These are phyloP conservation scores for Cottus gobio DNA, from an alignment of 2,113 vertebrate genomes.

Conservation along the genomic window DNA sequence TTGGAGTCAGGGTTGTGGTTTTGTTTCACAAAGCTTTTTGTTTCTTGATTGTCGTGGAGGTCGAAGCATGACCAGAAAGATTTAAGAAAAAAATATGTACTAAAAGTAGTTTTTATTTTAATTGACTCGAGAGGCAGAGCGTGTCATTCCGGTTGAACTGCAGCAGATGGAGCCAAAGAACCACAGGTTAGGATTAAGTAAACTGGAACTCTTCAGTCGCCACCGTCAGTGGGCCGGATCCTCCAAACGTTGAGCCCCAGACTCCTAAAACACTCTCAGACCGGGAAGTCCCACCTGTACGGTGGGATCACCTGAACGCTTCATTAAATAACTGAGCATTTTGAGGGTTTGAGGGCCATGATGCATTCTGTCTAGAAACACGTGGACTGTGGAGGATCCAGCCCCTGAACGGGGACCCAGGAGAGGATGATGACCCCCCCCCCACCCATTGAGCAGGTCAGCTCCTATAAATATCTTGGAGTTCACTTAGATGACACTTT, in stretches of 20 bases:
- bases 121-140: neutral
- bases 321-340: no score
- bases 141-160: neutral
- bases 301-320: no score
- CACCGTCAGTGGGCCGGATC: no score
- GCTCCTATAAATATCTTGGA: no score
- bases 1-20: neutral
- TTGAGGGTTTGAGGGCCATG: neutral
- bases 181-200: no score
- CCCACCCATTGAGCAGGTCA: no score
- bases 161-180: slow-evolving; percentile 36
- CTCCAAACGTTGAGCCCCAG: no score
- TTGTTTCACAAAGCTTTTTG: neutral
- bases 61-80: neutral
- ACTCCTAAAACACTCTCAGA: neutral
- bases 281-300: neutral
- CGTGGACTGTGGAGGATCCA: neutral
- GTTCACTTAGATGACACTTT: no score
- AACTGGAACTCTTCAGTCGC: no score
- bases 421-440: neutral
- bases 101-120: neutral
- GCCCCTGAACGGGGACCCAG: no score
- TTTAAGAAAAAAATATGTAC: neutral
- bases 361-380: no score
- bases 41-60: slow-evolving; percentile 49